Conservation (phyloP, 2,113 vertebrate species). For the Petrocephalus zakoni region DNA sequence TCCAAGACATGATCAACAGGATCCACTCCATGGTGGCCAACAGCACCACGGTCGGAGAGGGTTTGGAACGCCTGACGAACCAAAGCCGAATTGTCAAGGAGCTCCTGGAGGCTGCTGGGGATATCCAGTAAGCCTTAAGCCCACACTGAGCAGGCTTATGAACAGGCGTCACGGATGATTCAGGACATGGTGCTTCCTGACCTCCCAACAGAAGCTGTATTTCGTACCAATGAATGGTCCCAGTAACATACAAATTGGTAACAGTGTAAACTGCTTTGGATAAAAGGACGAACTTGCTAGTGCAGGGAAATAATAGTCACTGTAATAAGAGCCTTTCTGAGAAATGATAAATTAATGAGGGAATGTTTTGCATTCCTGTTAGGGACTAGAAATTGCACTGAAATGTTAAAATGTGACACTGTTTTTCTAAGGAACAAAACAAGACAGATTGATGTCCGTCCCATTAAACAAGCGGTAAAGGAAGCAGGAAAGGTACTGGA, state of each 20-base stretch:
- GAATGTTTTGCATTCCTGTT: neutral
- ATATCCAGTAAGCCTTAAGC: conserved; percentile 56
- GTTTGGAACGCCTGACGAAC: conserved; percentile 45
- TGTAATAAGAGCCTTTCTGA: neutral
- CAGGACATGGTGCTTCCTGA: neutral
- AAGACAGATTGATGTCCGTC: conserved; percentile 50
- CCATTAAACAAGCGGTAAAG: conserved; percentile 52
- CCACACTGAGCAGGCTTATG: neutral
- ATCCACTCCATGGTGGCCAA: conserved; percentile 51
- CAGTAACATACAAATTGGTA: neutral
- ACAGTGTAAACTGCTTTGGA: neutral
- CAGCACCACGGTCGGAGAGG: conserved; percentile 43
- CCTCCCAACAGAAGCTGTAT: neutral
- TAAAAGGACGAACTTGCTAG: neutral
- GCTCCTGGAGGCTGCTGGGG: conserved; percentile 55
- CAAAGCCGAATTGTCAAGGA: conserved; percentile 37
- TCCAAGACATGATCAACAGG: conserved; percentile 56
- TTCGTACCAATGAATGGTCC: neutral
- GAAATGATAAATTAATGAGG: neutral
- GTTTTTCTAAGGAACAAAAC: conserved; percentile 60
- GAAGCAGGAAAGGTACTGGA: conserved; percentile 52
- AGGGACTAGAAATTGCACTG: neutral
- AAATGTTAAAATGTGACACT: conserved; percentile 11
- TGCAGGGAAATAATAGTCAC: neutral
- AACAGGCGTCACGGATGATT: neutral